These are phyloP conservation scores for Camarhynchus parvulus DNA, from an alignment of 2,113 vertebrate species.

Conservation along the genomic window DNA sequence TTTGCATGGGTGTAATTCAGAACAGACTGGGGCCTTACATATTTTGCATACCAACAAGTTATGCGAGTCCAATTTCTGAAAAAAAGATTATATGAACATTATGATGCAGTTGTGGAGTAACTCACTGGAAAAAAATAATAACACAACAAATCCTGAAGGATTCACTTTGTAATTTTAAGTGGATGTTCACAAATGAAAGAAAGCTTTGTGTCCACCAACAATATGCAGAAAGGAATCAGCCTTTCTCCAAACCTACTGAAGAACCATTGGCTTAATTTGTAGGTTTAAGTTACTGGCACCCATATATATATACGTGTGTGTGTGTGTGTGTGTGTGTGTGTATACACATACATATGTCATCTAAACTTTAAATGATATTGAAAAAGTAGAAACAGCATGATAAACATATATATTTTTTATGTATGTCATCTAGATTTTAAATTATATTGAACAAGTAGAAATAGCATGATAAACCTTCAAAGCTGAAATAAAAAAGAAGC, in stretches of 20 bases:
- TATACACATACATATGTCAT: neutral
- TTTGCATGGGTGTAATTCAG: conserved; percentile 43
- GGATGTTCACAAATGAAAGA: neutral
- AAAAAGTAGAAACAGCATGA: conserved; percentile 66
- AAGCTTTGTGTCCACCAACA: neutral
- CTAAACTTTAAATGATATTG: conserved; percentile 72
- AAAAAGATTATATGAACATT: neutral
- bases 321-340: neutral
- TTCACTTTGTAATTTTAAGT: neutral
- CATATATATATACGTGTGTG: neutral
- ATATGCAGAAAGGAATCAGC: neutral
- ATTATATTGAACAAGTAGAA: conserved; percentile 72
- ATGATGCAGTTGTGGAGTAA: neutral
- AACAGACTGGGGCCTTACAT: conserved; percentile 32
- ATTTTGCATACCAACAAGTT: conserved; percentile 43
- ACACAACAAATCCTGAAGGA: neutral
- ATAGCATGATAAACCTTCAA: conserved; percentile 78
- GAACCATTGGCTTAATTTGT: conserved; percentile 51
- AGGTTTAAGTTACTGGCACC: conserved; percentile 13
- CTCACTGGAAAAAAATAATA: neutral
- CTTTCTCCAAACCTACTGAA: neutral
- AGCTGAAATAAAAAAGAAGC: conserved; percentile 79
- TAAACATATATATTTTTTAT: neutral
- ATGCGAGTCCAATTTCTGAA: neutral
- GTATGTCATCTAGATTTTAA: conserved; percentile 61